Conservation (phyloP, 2,797 vertebrate genomes). For the Pantherophis vulpinus region DNA sequence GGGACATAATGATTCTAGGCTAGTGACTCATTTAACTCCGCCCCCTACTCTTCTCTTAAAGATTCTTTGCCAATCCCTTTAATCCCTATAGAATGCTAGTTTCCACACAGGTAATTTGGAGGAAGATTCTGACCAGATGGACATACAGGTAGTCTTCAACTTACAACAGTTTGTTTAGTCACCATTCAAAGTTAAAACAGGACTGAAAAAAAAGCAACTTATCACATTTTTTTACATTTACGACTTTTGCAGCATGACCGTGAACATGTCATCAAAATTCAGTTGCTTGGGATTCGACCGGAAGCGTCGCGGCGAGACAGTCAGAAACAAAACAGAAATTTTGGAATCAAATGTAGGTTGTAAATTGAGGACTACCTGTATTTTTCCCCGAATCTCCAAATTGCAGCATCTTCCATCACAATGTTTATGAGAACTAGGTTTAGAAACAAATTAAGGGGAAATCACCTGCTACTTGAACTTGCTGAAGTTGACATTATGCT, state of each 20-base stretch:
- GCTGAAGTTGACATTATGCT: not conserved
- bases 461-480: not conserved
- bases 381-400: not conserved
- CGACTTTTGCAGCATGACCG: too few species aligned
- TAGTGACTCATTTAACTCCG: not conserved
- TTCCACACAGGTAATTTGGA: not conserved
- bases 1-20: not conserved
- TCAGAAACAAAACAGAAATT: not conserved
- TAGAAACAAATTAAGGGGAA: not conserved
- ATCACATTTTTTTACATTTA: not conserved
- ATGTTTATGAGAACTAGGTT: not conserved
- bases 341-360: not conserved
- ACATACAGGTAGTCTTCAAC: not conserved
- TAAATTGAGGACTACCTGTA: not conserved
- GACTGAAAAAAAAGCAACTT: not conserved
- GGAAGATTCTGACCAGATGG: not conserved
- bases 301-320: too few species aligned
- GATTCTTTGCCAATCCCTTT: not conserved
- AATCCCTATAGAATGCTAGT: not conserved
- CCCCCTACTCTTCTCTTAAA: not conserved
- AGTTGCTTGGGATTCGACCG: not conserved
- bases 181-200: not conserved
- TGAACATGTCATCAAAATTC: not conserved
- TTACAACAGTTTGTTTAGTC: not conserved
- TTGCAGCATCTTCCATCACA: not conserved